Percentiles rank a stretch among this genome's conserved stretches.
phyloP scores from a whole-genome alignment of 1,140 invertebrate genomes.

The Gerris buenoi region DNA sequence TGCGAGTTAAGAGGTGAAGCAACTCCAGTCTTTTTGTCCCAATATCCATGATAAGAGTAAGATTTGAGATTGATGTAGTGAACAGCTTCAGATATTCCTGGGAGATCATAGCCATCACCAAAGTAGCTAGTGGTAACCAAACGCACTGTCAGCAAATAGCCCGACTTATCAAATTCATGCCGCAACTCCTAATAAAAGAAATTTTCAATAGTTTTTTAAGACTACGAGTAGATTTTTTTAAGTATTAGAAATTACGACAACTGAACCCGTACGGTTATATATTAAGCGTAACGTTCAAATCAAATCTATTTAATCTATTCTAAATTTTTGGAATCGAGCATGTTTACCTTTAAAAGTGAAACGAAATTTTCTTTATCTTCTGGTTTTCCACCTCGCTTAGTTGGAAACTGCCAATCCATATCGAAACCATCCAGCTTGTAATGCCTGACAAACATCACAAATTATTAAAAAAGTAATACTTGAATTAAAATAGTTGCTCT shows the following conservation, averaged over 20 bases:
- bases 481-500: neutral
- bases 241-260: too few species aligned
- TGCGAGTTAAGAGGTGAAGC: neutral
- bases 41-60: neutral
- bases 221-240: too few species aligned
- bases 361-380: slow-evolving; percentile 66
- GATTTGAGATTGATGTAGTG: neutral
- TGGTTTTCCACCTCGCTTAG: slow-evolving; percentile 48
- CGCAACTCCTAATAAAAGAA: neutral
- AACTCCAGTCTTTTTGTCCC: neutral
- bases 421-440: slow-evolving; percentile 72
- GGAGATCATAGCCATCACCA: neutral
- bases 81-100: neutral
- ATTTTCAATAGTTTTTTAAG: too few species aligned
- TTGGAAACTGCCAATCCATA: slow-evolving; percentile 59
- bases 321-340: too few species aligned
- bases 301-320: too few species aligned
- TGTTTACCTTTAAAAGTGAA: too few species aligned
- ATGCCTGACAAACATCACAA: slow-evolving; percentile 23
- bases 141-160: neutral
- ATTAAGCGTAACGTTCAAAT: too few species aligned
- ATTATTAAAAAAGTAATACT: neutral
- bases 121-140: neutral
- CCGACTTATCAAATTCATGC: neutral
- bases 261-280: too few species aligned